Conservation (phyloP, 2,888 invertebrate genomes). For the Trisateles emortualis region DNA sequence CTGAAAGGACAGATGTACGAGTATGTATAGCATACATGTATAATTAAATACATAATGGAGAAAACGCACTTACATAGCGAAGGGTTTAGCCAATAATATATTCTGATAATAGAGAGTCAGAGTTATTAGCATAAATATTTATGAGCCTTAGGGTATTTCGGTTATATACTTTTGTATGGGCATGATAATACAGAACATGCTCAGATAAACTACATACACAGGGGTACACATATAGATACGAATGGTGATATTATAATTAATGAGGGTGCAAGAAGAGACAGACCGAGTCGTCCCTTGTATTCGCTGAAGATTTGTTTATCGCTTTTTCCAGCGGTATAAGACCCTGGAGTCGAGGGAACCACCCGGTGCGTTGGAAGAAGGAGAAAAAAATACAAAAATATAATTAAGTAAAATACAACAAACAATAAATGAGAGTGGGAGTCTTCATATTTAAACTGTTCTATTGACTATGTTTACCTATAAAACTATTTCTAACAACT, state of each 20-base stretch:
- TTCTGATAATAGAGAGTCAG: slow-evolving; percentile 18
- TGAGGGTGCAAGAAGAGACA: slow-evolving; percentile 78
- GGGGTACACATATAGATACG: slow-evolving; percentile 71
- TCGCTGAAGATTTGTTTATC: slow-evolving; percentile 84
- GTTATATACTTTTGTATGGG: slow-evolving; percentile 33
- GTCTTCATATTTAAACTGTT: slow-evolving; percentile 61
- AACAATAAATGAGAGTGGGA: slow-evolving; percentile 68
- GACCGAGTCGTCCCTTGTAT: slow-evolving; percentile 83
- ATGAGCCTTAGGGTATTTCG: slow-evolving; percentile 24
- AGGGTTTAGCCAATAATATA: slow-evolving; percentile 20
- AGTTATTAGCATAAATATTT: slow-evolving; percentile 39
- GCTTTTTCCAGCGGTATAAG: slow-evolving; percentile 85
- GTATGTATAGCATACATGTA: too few relatives aligned
- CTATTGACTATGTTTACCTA: slow-evolving; percentile 67
- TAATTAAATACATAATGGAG: neutral
- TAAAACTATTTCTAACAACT: slow-evolving; percentile 76
- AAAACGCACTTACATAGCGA: slow-evolving; percentile 9
- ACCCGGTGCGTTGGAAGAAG: slow-evolving; percentile 76
- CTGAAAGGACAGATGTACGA: neutral
- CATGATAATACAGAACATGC: slow-evolving; percentile 77
- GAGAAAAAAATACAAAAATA: slow-evolving; percentile 72
- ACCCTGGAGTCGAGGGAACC: slow-evolving; percentile 76
- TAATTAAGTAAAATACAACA: slow-evolving; percentile 67
- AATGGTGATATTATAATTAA: slow-evolving; percentile 63
- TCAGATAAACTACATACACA: slow-evolving; percentile 72